These are phyloP conservation scores for Okamejei kenojei DNA, from an alignment of 2,797 vertebrate genomes.

Conservation along the genomic window DNA sequence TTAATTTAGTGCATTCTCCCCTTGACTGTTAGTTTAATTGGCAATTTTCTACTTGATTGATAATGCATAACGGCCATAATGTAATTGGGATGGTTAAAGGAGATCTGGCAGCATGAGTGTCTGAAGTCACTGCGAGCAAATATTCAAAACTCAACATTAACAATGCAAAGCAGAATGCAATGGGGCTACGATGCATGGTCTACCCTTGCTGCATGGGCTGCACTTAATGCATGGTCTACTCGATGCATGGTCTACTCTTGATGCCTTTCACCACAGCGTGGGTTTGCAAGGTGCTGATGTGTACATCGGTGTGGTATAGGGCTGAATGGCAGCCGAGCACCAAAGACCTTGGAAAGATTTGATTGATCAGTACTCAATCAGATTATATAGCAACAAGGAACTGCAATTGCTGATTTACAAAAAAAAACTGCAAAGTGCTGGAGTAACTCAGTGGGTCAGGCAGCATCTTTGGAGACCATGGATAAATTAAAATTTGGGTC, in stretches of 20 bases:
- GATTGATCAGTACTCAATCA: no score
- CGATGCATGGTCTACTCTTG: neutral
- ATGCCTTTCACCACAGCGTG: neutral
- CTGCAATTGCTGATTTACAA: no score
- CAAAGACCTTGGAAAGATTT: no score
- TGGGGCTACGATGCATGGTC: neutral
- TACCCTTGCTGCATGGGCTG: no score
- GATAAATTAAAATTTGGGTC: no score
- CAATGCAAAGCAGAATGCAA: neutral
- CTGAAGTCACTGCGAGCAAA: neutral
- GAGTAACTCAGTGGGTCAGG: no score
- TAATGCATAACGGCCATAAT: neutral
- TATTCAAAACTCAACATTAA: neutral
- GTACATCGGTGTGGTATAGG: neutral
- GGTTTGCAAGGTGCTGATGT: neutral
- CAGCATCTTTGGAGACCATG: no score
- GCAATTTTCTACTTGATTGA: constrained; percentile 15
- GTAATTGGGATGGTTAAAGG: constrained; percentile 23
- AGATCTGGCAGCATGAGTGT: neutral
- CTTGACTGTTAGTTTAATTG: constrained; percentile 8
- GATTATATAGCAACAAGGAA: no score
- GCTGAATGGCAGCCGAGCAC: neutral
- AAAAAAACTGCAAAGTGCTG: no score
- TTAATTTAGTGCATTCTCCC: constrained; percentile 28
- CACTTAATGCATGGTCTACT: no score